Percentiles rank a stretch among this genome's conserved stretches.
Evolutionary conservation across 2,797 vertebrate genomes (phyloP).

Genomic region (Sphenodon punctatus): DNA sequence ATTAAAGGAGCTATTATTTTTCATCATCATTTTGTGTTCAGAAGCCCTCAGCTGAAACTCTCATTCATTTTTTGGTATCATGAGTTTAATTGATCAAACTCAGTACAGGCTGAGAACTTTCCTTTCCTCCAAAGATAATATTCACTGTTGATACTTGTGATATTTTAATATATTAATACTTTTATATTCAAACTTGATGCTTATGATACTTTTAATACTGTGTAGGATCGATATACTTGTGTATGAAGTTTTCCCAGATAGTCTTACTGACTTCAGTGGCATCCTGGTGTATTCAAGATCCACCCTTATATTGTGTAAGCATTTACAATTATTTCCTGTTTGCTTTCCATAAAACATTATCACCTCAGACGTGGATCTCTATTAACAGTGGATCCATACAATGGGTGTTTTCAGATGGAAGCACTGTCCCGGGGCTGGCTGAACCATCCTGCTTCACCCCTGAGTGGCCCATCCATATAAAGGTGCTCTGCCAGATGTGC

Average conservation of each 20-base stretch:
- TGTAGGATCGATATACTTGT: neutral
- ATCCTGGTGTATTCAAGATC: neutral
- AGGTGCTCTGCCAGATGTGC: too few relatives aligned
- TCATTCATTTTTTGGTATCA: neutral
- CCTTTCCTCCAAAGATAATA: too few relatives aligned
- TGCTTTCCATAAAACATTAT: neutral
- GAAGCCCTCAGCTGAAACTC: neutral
- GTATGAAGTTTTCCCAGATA: neutral
- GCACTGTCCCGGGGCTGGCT: too few relatives aligned
- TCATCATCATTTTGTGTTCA: too few relatives aligned
- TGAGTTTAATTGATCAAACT: neutral
- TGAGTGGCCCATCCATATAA: too few relatives aligned
- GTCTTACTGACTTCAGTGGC: neutral
- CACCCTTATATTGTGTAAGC: neutral
- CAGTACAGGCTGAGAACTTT: too few relatives aligned
- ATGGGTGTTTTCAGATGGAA: too few relatives aligned
- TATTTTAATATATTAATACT: too few relatives aligned
- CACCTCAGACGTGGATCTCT: neutral
- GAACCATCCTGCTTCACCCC: too few relatives aligned
- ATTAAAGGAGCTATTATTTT: too few relatives aligned
- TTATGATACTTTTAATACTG: neutral
- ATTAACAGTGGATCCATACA: neutral
- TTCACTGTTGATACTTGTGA: too few relatives aligned
- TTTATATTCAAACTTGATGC: too few relatives aligned
- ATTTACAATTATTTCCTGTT: neutral